Percentiles rank a stretch among this genome's conserved stretches.
Conservation (phyloP, 2,888 invertebrate genomes). For the Drosophila percnosoma region DNA sequence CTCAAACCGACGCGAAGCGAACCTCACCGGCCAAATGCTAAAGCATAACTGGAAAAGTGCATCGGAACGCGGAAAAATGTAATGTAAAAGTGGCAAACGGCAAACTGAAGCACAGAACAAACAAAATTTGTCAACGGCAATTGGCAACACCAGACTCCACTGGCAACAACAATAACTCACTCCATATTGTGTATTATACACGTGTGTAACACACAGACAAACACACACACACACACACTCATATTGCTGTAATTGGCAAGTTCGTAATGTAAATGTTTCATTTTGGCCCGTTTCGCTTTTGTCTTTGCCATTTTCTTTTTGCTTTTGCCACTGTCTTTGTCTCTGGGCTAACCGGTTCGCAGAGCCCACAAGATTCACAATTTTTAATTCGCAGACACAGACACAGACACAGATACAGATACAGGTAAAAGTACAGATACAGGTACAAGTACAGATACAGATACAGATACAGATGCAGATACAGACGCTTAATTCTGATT, state of each 20-base stretch:
- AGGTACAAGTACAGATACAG: not conserved
- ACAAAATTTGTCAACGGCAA: conserved; percentile 13
- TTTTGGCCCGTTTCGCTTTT: conserved; percentile 19
- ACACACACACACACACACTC: not conserved
- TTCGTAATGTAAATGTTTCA: not conserved
- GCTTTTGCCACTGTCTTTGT: conserved; percentile 8
- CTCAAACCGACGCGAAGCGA: conserved; percentile 40
- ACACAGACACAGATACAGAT: no score
- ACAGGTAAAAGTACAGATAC: no score
- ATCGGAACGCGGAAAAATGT: conserved; percentile 30
- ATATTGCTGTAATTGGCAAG: conserved; percentile 8
- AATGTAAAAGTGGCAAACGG: conserved; percentile 5
- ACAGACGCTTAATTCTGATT: conserved; percentile 1
- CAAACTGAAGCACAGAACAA: conserved; percentile 7
- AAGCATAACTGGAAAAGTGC: conserved; percentile 51
- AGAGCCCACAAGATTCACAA: conserved; percentile 22
- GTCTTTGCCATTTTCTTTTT: not conserved
- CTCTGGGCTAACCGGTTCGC: conserved; percentile 28
- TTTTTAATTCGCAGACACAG: no score
- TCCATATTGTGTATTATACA: not conserved
- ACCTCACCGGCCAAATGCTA: conserved; percentile 41
- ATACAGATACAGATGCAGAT: not conserved
- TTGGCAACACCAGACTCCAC: conserved; percentile 20
- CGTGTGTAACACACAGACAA: not conserved
- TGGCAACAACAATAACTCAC: not conserved